Percentiles rank a stretch among this genome's conserved stretches.
Evolutionary conservation across 2,113 vertebrate species (phyloP).

Genomic region (Rhadina sibilatrix): DNA sequence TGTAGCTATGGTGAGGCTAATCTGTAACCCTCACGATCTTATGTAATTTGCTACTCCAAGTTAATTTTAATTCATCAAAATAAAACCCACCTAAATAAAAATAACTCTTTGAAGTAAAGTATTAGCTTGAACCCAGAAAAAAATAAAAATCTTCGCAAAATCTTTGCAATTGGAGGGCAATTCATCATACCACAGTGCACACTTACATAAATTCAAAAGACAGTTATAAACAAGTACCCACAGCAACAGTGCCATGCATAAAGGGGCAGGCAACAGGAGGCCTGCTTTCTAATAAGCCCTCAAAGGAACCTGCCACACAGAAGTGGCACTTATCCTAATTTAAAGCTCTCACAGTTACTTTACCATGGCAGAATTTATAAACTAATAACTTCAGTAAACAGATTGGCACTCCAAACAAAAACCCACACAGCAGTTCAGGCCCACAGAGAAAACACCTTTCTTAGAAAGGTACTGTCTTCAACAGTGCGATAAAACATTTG

Average conservation of each 20-base stretch:
- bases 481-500: neutral
- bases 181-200: slow-evolving; percentile 39
- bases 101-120: slow-evolving; percentile 68
- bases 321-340: slow-evolving; percentile 84
- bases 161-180: neutral
- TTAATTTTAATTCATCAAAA: slow-evolving; percentile 75
- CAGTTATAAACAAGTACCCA: slow-evolving; percentile 70
- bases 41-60: slow-evolving; percentile 70
- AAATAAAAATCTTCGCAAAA: neutral
- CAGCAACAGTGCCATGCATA: slow-evolving; percentile 47
- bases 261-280: slow-evolving; percentile 73
- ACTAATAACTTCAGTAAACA: slow-evolving; percentile 78
- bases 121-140: slow-evolving; percentile 60
- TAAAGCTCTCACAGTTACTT: slow-evolving; percentile 79
- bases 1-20: slow-evolving; percentile 73
- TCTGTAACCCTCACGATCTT: slow-evolving; percentile 62
- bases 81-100: slow-evolving; percentile 69
- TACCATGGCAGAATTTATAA: slow-evolving; percentile 79
- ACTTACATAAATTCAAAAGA: slow-evolving; percentile 67
- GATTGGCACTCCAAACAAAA: slow-evolving; percentile 69
- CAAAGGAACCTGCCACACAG: slow-evolving; percentile 77
- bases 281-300: slow-evolving; percentile 78
- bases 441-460: neutral
- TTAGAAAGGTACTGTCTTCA: neutral
- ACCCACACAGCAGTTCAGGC: neutral